Conservation (phyloP, 2,797 vertebrate genomes). For the Etheostoma nigrum region DNA sequence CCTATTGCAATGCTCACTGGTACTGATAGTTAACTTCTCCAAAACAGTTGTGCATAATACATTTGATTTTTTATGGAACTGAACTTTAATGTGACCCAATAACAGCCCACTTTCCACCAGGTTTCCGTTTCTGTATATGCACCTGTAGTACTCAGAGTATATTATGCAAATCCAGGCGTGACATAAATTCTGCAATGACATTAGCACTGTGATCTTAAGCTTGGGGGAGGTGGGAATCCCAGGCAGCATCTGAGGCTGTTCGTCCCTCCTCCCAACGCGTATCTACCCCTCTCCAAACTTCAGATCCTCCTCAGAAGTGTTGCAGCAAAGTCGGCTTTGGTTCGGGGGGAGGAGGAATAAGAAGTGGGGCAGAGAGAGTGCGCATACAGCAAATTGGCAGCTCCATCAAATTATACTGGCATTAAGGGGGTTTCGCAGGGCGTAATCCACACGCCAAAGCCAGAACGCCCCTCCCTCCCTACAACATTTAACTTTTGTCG, state of each 20-base stretch:
- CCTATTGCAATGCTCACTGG: neutral
- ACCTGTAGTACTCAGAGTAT: constrained; percentile 62
- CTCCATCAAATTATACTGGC: constrained; percentile 87
- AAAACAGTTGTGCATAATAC: neutral
- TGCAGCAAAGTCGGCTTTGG: constrained; percentile 81
- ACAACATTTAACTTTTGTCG: constrained; percentile 88
- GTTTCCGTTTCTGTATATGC: constrained; percentile 14
- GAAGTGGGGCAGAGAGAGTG: constrained; percentile 76
- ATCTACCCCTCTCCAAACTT: constrained; percentile 80
- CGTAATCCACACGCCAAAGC: constrained; percentile 85
- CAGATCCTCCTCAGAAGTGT: constrained; percentile 73
- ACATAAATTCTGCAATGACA: constrained; percentile 62
- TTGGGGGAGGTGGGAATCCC: constrained; percentile 52
- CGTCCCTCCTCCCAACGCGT: constrained; percentile 59
- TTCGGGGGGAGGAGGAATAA: constrained; percentile 54
- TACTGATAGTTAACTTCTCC: neutral
- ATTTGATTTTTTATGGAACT: neutral
- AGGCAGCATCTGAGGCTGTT: constrained; percentile 56
- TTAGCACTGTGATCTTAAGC: constrained; percentile 66
- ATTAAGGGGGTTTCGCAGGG: constrained; percentile 82
- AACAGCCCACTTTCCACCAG: neutral
- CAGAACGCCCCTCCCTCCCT: constrained; percentile 80
- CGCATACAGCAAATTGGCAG: constrained; percentile 87
- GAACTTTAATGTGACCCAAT: constrained; percentile 20
- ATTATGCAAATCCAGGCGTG: constrained; percentile 74